Base-by-base conservation (phyloP, 2,888 invertebrate genomes). In the Eupithecia tripunctaria region DNA sequence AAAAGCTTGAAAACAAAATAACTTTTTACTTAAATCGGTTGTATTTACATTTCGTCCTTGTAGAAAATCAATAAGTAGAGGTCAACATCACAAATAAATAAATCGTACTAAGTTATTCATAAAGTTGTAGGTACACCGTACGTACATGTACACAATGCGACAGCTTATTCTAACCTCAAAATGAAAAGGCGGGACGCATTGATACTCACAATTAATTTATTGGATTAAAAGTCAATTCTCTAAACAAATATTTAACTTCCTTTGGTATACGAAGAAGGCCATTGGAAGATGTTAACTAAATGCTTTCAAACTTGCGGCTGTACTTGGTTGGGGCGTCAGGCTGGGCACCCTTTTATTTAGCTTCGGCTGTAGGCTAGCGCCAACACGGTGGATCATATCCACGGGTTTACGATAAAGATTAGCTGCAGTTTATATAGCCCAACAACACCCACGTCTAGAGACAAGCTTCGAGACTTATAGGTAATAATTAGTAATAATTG, bases 31-130 rank as follows among this genome's bases (percentile, higher is more conserved):
- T 93, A 92, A 93, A 94, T 94, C 93, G 94, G 94, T 94, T 94
- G 94, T 94, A 94, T 94, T 94, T 94, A 94, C 94, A 94, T 92
- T 92, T 93, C 92, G 93, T 93, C 93, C 93, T 92, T 89, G 93
- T 94, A 94, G 93, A 94, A 94, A 94, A 94, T 93, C 91, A 94
- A 92, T 92, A 62, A 62, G 68, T 60, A 90, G 91, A 92, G 92
- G 93, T 93, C 91, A 94, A 94, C 93, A 94, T 94, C 93, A 94
- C 94, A 94, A 94, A 94, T 94, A 94, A 94, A 94, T 94, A 92
- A 94, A 93, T 93, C 93, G 70, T 91, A 92, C 92, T 93, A 93
- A 93, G 91, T 91, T 93, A 92, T 92, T 91, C 91, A 94, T 90
- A 89, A 87, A 87, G 85, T 88, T 89, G 91, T n/a, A n/a, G n/a